Percentiles rank a stretch among this genome's conserved stretches.
Evolutionary conservation across 2,888 invertebrate genomes (phyloP).

Genomic region (Parascotia fuliginaria): DNA sequence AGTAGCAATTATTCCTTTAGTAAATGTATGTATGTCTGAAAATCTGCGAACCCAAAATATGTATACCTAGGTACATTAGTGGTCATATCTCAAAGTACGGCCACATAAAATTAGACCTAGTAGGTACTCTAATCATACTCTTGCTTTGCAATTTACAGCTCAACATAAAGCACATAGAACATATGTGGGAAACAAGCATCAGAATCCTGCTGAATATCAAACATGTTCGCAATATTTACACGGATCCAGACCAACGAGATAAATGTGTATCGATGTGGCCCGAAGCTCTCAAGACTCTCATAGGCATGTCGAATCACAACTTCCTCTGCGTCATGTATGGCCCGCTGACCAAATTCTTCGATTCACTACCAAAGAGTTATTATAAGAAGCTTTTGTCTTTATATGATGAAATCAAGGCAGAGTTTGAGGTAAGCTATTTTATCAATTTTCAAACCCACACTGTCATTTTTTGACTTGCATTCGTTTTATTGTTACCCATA

Average conservation of each 20-base stretch:
- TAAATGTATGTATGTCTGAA: too few species aligned
- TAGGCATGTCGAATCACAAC: conserved; percentile 88
- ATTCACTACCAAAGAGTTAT: conserved; percentile 84
- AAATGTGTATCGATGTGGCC: conserved; percentile 86
- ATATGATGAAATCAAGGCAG: conserved; percentile 85
- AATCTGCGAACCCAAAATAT: too few species aligned
- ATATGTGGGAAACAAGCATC: conserved; percentile 87
- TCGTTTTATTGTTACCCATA: too few species aligned
- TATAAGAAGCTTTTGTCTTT: conserved; percentile 81
- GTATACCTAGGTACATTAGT: too few species aligned
- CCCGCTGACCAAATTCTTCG: conserved; percentile 86
- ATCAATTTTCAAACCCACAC: too few species aligned
- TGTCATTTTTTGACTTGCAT: too few species aligned
- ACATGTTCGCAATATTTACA: conserved; percentile 88
- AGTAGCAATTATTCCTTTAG: too few species aligned
- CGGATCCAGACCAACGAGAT: conserved; percentile 87
- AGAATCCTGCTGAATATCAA: conserved; percentile 87
- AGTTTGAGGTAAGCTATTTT: conserved; percentile 86
- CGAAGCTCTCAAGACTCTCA: conserved; percentile 87
- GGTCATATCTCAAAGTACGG: too few species aligned
- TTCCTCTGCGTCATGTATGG: conserved; percentile 88
- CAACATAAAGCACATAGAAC: conserved; percentile 87
- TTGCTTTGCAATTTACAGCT: conserved; percentile 66
- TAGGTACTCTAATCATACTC: too few species aligned
- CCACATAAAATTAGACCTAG: too few species aligned